These are phyloP conservation scores for Smutsia temminckii DNA, from an alignment of 2,797 vertebrate genomes.

Conservation along the genomic window DNA sequence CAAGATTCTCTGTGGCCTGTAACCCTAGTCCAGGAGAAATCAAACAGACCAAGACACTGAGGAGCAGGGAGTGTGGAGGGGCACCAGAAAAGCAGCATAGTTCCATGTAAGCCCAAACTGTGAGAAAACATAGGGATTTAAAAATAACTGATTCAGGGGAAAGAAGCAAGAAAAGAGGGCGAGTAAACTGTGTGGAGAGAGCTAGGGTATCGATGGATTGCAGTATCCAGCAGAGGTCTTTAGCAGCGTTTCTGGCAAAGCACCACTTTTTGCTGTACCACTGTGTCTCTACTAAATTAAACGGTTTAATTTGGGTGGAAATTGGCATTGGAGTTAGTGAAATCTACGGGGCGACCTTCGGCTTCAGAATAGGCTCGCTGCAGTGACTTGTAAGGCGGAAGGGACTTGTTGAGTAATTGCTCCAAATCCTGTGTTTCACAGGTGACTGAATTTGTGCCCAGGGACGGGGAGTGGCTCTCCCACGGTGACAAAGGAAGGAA, in stretches of 20 bases:
- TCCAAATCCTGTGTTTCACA: not conserved
- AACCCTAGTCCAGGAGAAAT: not conserved
- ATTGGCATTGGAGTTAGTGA: not conserved
- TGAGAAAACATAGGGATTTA: not conserved
- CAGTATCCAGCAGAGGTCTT: not conserved
- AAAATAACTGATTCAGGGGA: not conserved
- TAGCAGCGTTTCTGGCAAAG: not conserved
- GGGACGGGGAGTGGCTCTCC: not conserved
- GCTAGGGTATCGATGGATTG: not conserved
- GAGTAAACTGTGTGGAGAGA: accelerated
- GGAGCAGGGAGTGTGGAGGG: not conserved
- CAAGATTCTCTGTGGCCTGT: not conserved
- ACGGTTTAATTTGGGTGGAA: not conserved
- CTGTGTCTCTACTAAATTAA: not conserved
- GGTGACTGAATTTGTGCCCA: not conserved
- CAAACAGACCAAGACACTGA: not conserved
- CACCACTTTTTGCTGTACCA: not conserved
- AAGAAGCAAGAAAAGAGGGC: not conserved
- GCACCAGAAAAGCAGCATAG: not conserved
- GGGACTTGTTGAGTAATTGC: not conserved
- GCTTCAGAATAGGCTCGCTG: not conserved
- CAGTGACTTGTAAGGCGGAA: not conserved
- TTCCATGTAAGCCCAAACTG: not conserved
- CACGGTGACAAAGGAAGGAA: not conserved
- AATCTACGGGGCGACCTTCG: accelerated